Evolutionary conservation across 2,113 vertebrate genomes (phyloP), one percentile per base, ranked within the genome.

Genomic region (Nycticryphes semicollaris): DNA sequence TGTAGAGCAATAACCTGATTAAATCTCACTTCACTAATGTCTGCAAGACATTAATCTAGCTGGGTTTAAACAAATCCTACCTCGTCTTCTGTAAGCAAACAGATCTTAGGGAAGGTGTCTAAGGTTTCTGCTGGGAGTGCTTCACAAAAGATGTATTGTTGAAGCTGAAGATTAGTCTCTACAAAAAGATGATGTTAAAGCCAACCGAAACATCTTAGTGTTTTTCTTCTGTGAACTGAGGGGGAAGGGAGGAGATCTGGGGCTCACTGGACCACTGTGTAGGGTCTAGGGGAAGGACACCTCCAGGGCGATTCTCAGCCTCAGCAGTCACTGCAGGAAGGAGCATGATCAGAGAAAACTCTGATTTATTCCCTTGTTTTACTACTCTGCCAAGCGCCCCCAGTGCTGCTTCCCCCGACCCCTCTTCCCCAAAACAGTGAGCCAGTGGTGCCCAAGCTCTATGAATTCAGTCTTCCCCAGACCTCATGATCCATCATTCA

Each of bases 91-190:
- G 78, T 96, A 97, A 97, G 96, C 96, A 95, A 97, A 97, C 94
- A 95, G 77, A 96, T 97, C 89, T 94, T 96, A 93, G 67, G 63
- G 91, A 96, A 96, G 95, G 96, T 97, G 96, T 96, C 96, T 97
- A 96, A 95, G 87, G 96, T 97, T 97, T 97, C 96, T 96, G 70
- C 87, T 91, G 91, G 47, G 95, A 96, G 93, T 10, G 37, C 81
- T 95, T 96, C 94, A 96, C 96, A 97, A 96, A 96, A 96, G 96
- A 94, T 96, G 94, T 85, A 95, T 96, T 97, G 95, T 97, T 97
- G 94, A 91, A 95, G 80, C 77, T 83, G 91, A 92, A 96, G 92
- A 96, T 96, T 83, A 89, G 74, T 76, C 70, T 92, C 91, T 83
- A 94, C 89, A 94, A 95, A 96, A 94, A 94, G 94, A 94, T 95